Conservation (phyloP, 2,113 vertebrate genomes). For the Seriola dumerili region DNA sequence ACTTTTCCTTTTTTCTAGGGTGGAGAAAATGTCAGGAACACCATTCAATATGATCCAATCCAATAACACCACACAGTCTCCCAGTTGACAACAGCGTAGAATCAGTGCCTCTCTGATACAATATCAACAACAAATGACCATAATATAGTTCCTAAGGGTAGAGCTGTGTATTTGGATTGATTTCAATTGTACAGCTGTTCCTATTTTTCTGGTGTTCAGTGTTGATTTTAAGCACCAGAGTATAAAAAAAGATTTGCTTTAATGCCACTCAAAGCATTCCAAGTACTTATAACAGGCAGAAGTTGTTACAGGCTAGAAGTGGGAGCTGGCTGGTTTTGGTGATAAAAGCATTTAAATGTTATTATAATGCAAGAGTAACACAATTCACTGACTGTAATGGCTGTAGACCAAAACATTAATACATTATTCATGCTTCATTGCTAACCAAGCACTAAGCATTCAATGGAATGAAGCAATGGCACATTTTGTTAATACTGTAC, state of each 20-base stretch:
- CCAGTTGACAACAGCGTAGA: neutral
- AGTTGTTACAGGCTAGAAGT: neutral
- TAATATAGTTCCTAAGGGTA: neutral
- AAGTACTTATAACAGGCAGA: slow-evolving; percentile 25
- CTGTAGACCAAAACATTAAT: slow-evolving; percentile 43
- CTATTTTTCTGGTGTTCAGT: slow-evolving; percentile 2
- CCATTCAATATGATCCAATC: neutral
- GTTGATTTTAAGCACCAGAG: neutral
- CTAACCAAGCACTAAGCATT: slow-evolving; percentile 43
- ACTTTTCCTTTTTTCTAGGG: neutral
- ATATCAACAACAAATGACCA: slow-evolving; percentile 4
- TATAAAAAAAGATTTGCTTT: slow-evolving; percentile 9
- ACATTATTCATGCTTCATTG: slow-evolving; percentile 60
- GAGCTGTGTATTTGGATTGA: slow-evolving; percentile 16
- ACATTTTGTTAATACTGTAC: slow-evolving; percentile 35
- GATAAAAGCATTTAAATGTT: slow-evolving; percentile 50
- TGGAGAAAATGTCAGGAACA: neutral
- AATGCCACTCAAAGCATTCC: neutral
- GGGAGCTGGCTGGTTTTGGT: slow-evolving; percentile 22
- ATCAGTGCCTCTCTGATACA: slow-evolving; percentile 13
- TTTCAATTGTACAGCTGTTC: neutral
- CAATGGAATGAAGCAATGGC: slow-evolving; percentile 33
- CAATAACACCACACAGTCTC: neutral
- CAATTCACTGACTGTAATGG: slow-evolving; percentile 38
- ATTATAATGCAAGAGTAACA: slow-evolving; percentile 38